phyloP scores from a whole-genome alignment of 1,140 invertebrate genomes.

The Pseudomyrmex dendroicus region DNA sequence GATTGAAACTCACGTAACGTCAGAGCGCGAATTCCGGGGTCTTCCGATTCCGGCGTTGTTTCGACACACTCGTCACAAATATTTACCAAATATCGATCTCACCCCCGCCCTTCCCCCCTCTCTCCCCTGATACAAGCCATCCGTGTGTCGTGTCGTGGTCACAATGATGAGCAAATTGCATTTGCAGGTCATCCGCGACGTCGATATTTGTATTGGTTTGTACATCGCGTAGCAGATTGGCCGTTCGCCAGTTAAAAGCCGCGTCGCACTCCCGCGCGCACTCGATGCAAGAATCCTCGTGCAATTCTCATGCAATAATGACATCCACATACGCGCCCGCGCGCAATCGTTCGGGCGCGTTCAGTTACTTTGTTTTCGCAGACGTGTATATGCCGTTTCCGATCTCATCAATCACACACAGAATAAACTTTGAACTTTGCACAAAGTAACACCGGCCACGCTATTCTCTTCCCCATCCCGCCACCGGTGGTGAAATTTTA shows the following conservation, averaged over 20 bases:
- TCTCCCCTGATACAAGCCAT: not conserved
- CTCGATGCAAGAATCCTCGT: slow-evolving; percentile 30
- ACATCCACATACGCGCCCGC: slow-evolving; percentile 6
- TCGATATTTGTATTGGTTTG: slow-evolving; percentile 73
- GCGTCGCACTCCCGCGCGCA: slow-evolving; percentile 39
- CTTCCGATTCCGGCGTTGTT: slow-evolving; percentile 64
- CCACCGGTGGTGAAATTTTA: too few relatives aligned
- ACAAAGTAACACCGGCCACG: not conserved
- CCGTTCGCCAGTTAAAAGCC: slow-evolving; percentile 74
- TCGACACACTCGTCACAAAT: slow-evolving; percentile 71
- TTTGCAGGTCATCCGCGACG: slow-evolving; percentile 67
- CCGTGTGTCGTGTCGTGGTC: slow-evolving; percentile 44
- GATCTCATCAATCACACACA: not conserved
- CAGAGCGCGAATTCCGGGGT: slow-evolving; percentile 62
- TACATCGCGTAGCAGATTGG: slow-evolving; percentile 72
- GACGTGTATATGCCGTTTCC: not conserved
- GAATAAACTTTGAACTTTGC: not conserved
- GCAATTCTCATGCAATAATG: slow-evolving; percentile 46
- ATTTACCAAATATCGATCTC: slow-evolving; percentile 75
- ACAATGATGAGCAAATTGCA: slow-evolving; percentile 72
- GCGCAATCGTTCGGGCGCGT: slow-evolving; percentile 1
- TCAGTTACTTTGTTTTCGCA: slow-evolving; percentile 1
- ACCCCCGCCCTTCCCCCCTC: not conserved
- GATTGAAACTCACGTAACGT: slow-evolving; percentile 55
- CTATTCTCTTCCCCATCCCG: too few relatives aligned